Conservation (phyloP, 2,888 invertebrate species). For the Drosophila neonasuta region DNA sequence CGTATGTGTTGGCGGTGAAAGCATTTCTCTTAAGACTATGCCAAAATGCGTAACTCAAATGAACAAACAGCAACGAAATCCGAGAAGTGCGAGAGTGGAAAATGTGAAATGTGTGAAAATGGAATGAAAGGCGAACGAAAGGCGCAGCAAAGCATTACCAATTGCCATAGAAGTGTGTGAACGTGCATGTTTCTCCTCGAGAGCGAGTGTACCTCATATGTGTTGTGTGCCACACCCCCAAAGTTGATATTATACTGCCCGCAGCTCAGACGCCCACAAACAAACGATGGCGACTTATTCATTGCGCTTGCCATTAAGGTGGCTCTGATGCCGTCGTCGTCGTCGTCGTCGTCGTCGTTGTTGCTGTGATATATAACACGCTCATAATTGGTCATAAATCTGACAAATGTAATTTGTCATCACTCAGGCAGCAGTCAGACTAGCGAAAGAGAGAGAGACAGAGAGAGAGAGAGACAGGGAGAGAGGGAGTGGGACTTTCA, state of each 20-base stretch:
- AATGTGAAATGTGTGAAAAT: slow-evolving; percentile 41
- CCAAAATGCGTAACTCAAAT: slow-evolving; percentile 37
- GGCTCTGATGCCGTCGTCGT: slow-evolving; percentile 55
- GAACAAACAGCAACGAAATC: slow-evolving; percentile 31
- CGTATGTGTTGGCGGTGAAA: not conserved
- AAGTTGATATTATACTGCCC: slow-evolving; percentile 35
- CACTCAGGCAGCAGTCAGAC: slow-evolving; percentile 74
- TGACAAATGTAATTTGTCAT: slow-evolving; percentile 81
- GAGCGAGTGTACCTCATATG: slow-evolving; percentile 2
- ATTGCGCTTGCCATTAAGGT: slow-evolving; percentile 77
- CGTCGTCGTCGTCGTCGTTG: slow-evolving; percentile 18
- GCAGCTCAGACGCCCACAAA: slow-evolving; percentile 59
- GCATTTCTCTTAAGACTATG: slow-evolving; percentile 18
- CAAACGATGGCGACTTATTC: slow-evolving; percentile 77
- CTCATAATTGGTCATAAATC: slow-evolving; percentile 82
- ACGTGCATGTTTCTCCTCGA: not conserved
- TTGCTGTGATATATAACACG: slow-evolving; percentile 80
- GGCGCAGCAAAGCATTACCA: slow-evolving; percentile 47
- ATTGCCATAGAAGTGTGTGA: slow-evolving; percentile 28
- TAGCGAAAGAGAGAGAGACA: not conserved
- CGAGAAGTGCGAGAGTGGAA: slow-evolving; percentile 25
- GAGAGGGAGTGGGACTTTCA: not conserved
- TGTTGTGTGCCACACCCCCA: slow-evolving; percentile 31
- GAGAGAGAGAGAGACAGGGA: not conserved
- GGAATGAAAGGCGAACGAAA: slow-evolving; percentile 57